phyloP scores from a whole-genome alignment of 2,113 vertebrate genomes.

The Gulo gulo region DNA sequence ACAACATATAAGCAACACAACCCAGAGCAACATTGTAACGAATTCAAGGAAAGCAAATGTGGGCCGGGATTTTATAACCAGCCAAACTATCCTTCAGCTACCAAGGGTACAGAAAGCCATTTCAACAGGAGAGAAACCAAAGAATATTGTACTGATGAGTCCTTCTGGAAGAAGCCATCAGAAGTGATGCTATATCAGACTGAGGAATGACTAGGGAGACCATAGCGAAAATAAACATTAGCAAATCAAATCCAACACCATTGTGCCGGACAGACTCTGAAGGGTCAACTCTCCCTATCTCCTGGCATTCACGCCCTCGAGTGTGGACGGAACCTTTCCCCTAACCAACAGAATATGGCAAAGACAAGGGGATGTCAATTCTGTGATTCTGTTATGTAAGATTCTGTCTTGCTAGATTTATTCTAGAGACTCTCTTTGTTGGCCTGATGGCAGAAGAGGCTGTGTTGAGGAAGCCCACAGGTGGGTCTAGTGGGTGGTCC shows the following conservation, averaged over 20 bases:
- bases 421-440: not conserved
- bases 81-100: not conserved
- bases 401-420: not conserved
- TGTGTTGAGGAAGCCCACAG: not conserved
- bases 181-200: not conserved
- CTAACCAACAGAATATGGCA: not conserved
- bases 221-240: not conserved
- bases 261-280: rapidly evolving
- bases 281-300: not conserved
- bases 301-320: not conserved
- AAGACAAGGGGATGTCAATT: no score
- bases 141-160: rapidly evolving
- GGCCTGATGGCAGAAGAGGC: not conserved
- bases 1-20: not conserved
- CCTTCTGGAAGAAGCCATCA: not conserved
- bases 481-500: no score
- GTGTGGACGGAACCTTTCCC: not conserved
- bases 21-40: not conserved
- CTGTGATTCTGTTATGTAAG: not conserved
- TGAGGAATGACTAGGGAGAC: not conserved
- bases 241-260: not conserved
- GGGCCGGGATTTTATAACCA: not conserved
- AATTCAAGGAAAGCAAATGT: not conserved
- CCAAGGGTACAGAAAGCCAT: not conserved
- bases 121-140: not conserved